phyloP scores from a whole-genome alignment of 2,888 invertebrate genomes.

The Psylliodes chrysocephalus region DNA sequence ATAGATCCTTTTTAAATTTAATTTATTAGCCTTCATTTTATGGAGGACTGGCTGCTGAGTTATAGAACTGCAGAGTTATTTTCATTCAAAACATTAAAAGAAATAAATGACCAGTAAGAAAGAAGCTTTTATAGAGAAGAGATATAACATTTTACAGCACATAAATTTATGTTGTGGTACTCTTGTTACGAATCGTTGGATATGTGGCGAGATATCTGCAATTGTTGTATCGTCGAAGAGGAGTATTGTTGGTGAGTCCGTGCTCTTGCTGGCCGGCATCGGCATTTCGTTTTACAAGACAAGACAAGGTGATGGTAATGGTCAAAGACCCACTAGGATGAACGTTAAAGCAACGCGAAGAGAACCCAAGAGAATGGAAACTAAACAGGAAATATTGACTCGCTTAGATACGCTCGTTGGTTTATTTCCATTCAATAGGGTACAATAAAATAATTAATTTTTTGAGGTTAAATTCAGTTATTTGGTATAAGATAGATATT shows the following conservation, averaged over 20 bases:
- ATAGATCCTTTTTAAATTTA: too few species aligned
- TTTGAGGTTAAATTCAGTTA: too few species aligned
- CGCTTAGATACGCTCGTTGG: constrained; percentile 23
- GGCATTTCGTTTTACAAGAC: constrained; percentile 45
- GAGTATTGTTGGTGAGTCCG: constrained; percentile 31
- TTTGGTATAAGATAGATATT: neutral
- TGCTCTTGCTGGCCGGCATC: constrained; percentile 25
- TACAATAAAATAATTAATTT: too few species aligned
- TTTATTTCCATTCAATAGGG: constrained; percentile 18
- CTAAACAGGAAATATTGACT: constrained; percentile 58
- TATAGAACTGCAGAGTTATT: too few species aligned
- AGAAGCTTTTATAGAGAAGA: neutral
- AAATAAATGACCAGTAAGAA: too few species aligned
- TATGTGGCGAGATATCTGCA: constrained; percentile 35
- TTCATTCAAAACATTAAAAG: too few species aligned
- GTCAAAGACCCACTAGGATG: constrained; percentile 56
- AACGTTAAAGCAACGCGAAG: constrained; percentile 45
- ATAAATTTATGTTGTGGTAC: constrained; percentile 20
- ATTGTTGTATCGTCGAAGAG: constrained; percentile 37
- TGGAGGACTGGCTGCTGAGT: too few species aligned
- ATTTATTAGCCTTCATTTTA: too few species aligned
- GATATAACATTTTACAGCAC: constrained; percentile 22
- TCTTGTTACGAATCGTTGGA: constrained; percentile 39
- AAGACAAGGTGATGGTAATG: constrained; percentile 52
- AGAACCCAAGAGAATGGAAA: constrained; percentile 36